These are phyloP conservation scores for Aphis craccivora DNA, from an alignment of 1,140 invertebrate genomes.

Conservation along the genomic window DNA sequence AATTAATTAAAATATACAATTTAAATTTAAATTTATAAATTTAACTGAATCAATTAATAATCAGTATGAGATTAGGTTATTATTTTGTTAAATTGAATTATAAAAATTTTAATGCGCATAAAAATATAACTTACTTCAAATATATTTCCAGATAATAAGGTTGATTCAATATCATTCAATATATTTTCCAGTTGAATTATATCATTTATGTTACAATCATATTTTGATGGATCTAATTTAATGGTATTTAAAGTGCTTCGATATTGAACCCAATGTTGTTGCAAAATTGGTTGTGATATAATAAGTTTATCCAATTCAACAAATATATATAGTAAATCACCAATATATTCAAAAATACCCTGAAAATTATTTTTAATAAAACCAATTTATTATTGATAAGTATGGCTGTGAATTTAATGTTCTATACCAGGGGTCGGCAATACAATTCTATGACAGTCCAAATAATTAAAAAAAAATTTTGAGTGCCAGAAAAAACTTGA, in stretches of 20 bases:
- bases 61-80: neutral
- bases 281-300: conserved; percentile 68
- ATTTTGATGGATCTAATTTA: conserved; percentile 73
- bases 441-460: no score
- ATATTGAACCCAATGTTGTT: conserved; percentile 77
- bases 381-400: neutral
- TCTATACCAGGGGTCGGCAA: no score
- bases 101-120: neutral
- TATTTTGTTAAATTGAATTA: neutral
- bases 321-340: conserved; percentile 73
- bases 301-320: conserved; percentile 78
- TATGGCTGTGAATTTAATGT: neutral
- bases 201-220: conserved; percentile 68
- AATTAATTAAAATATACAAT: neutral
- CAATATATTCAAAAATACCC: conserved; percentile 72
- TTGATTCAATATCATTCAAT: conserved; percentile 71
- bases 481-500: no score
- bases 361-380: conserved; percentile 62
- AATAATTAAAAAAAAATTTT: no score
- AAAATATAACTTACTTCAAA: conserved; percentile 67
- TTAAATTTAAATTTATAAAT: neutral
- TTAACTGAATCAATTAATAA: neutral
- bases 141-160: conserved; percentile 67
- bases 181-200: conserved; percentile 74
- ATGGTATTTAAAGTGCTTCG: conserved; percentile 74